phyloP scores from a whole-genome alignment of 1,140 invertebrate genomes.

The Bicyclus anynana region DNA sequence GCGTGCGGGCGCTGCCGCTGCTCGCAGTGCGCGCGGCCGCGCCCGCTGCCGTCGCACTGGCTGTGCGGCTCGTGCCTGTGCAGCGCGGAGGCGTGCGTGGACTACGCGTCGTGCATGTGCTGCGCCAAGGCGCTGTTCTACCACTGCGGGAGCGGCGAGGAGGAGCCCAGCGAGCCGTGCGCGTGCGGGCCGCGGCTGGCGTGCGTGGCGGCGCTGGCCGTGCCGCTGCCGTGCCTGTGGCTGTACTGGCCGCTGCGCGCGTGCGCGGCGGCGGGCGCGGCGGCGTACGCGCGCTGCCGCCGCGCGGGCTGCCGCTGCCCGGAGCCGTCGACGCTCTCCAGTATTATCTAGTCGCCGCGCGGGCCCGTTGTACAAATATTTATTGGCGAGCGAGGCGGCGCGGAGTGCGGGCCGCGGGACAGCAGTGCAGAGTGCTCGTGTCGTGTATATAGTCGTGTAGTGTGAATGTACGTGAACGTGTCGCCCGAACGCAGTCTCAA shows the following conservation, averaged over 20 bases:
- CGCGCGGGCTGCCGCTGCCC: constrained; percentile 81
- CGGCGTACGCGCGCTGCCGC: constrained; percentile 87
- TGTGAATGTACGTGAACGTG: constrained; percentile 77
- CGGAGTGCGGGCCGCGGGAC: constrained; percentile 45
- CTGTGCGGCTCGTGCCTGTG: constrained; percentile 91
- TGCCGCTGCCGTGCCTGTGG: constrained; percentile 86
- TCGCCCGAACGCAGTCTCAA: constrained; percentile 75
- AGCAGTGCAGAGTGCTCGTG: constrained; percentile 59
- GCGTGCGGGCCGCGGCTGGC: constrained; percentile 89
- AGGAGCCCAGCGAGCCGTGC: constrained; percentile 87
- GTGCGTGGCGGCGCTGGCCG: constrained; percentile 87
- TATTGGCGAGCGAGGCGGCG: constrained; percentile 66
- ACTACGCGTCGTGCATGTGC: constrained; percentile 94
- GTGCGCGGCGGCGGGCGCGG: constrained; percentile 86
- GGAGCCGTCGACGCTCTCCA: constrained; percentile 67
- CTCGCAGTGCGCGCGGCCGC: constrained; percentile 89
- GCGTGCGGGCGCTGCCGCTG: constrained; percentile 92
- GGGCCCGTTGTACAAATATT: constrained; percentile 69
- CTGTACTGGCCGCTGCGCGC: constrained; percentile 78
- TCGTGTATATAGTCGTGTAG: constrained; percentile 64
- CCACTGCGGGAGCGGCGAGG: constrained; percentile 88
- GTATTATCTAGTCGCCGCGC: constrained; percentile 76
- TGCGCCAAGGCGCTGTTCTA: constrained; percentile 95
- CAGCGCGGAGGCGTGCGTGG: constrained; percentile 90
- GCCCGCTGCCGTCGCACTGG: constrained; percentile 91